Percentiles rank a stretch among this genome's conserved stretches.
Conservation (phyloP, 1,140 invertebrate species). For the Kradibia gibbosae region DNA sequence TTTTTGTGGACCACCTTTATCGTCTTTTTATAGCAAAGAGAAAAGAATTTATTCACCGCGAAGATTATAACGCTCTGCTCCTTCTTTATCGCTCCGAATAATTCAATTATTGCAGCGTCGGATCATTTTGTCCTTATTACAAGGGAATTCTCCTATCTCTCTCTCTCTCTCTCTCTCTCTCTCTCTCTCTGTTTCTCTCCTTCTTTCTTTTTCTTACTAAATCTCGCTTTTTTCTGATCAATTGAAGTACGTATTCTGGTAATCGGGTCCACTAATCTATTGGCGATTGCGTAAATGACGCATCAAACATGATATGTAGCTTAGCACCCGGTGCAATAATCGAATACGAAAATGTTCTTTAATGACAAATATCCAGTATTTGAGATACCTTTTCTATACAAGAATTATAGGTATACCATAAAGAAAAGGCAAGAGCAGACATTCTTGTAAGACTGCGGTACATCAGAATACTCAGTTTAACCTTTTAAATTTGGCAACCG, state of each 20-base stretch:
- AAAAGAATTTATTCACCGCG: constrained; percentile 38
- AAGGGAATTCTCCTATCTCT: background rate
- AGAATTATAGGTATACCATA: background rate
- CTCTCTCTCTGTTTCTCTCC: too few species aligned
- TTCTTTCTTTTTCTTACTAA: too few species aligned
- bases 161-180: background rate
- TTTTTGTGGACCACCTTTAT: constrained; percentile 19
- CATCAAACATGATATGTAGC: background rate
- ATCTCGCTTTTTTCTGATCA: background rate
- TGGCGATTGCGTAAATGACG: background rate
- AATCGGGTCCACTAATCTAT: background rate
- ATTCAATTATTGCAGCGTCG: constrained; percentile 39
- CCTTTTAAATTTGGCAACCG: too few species aligned
- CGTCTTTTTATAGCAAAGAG: constrained; percentile 15
- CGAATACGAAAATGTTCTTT: background rate
- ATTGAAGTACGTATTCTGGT: background rate
- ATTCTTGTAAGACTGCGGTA: too few species aligned
- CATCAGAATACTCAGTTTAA: background rate
- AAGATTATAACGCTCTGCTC: background rate
- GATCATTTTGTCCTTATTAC: constrained; percentile 17
- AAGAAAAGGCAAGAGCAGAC: background rate
- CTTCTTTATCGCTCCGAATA: constrained; percentile 33
- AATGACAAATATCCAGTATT: background rate
- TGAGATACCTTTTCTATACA: background rate
- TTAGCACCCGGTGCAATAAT: background rate